A percentile compares a stretch with the other conserved stretches of the same genome.
Conservation (phyloP, 2,888 invertebrate species). For the Drosophila quinaria region DNA sequence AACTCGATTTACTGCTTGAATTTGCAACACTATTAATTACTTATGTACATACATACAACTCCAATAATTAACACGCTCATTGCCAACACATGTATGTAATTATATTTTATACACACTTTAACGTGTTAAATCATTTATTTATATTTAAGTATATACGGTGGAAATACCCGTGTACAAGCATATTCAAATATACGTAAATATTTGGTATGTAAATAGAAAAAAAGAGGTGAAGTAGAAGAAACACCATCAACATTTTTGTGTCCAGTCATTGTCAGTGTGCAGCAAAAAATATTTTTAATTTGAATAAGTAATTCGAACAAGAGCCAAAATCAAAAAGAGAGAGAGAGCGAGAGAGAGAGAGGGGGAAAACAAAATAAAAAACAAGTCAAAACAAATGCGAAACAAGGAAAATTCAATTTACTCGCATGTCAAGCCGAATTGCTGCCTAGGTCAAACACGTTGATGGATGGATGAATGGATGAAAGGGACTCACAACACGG, state of each 20-base stretch:
- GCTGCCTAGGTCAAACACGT: conserved; percentile 82
- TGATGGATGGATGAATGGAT: conserved; percentile 63
- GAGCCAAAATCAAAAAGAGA: conserved; percentile 62
- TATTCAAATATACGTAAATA: conserved; percentile 1
- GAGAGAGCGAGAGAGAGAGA: neutral
- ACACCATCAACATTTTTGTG: conserved; percentile 47
- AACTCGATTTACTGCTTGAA: no score
- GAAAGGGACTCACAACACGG: conserved; percentile 51
- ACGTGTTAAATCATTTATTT: conserved; percentile 33
- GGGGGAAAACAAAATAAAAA: conserved; percentile 46
- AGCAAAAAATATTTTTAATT: conserved; percentile 76
- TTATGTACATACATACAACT: conserved; percentile 10
- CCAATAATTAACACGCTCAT: conserved; percentile 35
- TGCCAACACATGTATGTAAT: conserved; percentile 28
- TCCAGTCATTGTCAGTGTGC: conserved; percentile 59
- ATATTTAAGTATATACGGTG: conserved; percentile 9
- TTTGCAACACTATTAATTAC: neutral
- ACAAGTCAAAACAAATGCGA: conserved; percentile 77
- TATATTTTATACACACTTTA: conserved; percentile 20
- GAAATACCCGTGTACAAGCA: neutral
- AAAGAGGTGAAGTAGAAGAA: conserved; percentile 44
- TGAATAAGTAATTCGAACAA: conserved; percentile 80
- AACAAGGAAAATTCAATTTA: conserved; percentile 83
- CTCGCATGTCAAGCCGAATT: conserved; percentile 82
- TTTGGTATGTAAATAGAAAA: conserved; percentile 36